phyloP scores from a whole-genome alignment of 1,140 invertebrate species.

The Ostrea denselamellosa region DNA sequence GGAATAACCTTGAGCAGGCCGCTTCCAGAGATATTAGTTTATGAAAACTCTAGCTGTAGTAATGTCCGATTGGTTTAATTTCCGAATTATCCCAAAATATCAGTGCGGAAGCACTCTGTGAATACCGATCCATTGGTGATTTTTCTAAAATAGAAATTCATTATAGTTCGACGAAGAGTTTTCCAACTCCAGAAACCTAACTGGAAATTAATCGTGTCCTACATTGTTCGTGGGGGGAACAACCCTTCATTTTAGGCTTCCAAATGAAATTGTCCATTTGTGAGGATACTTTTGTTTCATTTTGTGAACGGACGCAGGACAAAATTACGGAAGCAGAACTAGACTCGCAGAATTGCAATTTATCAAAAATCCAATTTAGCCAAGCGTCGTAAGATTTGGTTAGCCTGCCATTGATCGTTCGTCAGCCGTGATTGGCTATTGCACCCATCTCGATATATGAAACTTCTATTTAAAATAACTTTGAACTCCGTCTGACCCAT shows the following conservation, averaged over 20 bases:
- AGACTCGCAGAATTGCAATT: constrained; percentile 11
- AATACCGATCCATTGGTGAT: not conserved
- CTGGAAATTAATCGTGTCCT: not conserved
- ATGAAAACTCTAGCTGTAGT: not conserved
- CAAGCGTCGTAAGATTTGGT: constrained; percentile 14
- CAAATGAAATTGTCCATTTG: not conserved
- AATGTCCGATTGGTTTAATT: not conserved
- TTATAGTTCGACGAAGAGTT: not conserved
- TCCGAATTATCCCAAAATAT: not conserved
- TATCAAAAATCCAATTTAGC: constrained; percentile 34
- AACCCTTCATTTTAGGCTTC: not conserved
- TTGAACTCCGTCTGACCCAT: constrained; percentile 19
- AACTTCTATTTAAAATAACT: constrained; percentile 30
- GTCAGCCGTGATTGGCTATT: not conserved
- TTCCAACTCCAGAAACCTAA: not conserved
- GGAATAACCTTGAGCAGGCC: too few species aligned
- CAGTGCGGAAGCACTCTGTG: not conserved
- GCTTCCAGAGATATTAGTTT: too few species aligned
- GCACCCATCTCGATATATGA: constrained; percentile 21
- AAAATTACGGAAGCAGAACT: not conserved
- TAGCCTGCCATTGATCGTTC: constrained; percentile 8
- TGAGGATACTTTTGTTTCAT: not conserved
- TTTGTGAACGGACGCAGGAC: not conserved
- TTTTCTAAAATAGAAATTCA: not conserved
- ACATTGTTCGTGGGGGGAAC: not conserved